These are phyloP conservation scores for Meleagris gallopavo DNA, from an alignment of 2,113 vertebrate species.

Conservation along the genomic window DNA sequence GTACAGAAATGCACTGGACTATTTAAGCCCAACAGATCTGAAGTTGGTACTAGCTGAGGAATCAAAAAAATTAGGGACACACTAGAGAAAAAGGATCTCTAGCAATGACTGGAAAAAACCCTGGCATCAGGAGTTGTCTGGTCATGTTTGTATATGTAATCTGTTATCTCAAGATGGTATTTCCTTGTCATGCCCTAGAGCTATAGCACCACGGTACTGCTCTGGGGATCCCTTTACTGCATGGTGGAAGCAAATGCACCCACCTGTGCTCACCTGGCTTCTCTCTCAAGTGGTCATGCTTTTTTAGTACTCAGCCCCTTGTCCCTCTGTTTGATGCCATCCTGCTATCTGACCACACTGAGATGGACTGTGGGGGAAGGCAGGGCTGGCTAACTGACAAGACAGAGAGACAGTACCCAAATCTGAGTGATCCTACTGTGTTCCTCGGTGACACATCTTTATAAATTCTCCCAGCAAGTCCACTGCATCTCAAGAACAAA, in stretches of 20 bases:
- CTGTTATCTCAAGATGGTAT: neutral
- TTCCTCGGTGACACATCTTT: neutral
- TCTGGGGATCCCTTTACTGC: neutral
- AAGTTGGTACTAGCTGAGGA: neutral
- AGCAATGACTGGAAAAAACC: neutral
- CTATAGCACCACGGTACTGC: neutral
- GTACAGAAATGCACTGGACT: neutral
- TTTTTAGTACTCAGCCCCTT: neutral
- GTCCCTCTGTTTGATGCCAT: neutral
- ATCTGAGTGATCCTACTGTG: neutral
- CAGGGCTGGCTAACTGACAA: neutral
- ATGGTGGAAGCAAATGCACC: neutral
- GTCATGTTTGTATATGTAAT: neutral
- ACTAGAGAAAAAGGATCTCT: neutral
- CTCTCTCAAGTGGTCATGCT: accelerated
- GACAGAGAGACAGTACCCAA: accelerated
- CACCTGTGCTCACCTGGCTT: neutral
- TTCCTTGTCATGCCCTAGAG: accelerated
- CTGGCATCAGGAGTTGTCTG: neutral
- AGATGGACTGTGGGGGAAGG: neutral
- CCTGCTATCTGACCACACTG: neutral
- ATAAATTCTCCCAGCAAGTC: neutral
- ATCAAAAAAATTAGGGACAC: neutral
- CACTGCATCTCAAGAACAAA: neutral
- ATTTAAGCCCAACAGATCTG: neutral